These are phyloP conservation scores for Morelia viridis DNA, from an alignment of 2,797 vertebrate genomes.

Conservation along the genomic window DNA sequence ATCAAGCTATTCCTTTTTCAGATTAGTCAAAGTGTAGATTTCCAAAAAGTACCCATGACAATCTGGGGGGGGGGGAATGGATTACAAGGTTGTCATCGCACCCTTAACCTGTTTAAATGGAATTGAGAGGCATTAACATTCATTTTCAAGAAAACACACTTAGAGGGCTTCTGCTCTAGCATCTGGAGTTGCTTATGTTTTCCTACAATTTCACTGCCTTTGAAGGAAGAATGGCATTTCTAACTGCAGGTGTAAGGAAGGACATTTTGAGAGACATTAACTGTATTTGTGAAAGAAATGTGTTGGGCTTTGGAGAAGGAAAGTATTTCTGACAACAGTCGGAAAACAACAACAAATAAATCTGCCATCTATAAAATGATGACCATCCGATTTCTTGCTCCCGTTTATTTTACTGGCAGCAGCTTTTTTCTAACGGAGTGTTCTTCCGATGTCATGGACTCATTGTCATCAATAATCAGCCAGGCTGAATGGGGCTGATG, in stretches of 20 bases:
- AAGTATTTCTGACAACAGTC: background rate
- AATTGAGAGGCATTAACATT: background rate
- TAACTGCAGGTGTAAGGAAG: background rate
- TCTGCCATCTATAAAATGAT: background rate
- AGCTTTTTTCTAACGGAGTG: background rate
- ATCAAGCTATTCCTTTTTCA: background rate
- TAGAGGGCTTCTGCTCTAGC: background rate
- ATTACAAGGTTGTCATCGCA: background rate
- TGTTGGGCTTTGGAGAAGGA: background rate
- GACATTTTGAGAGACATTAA: background rate
- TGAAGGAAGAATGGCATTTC: slow-evolving; percentile 8
- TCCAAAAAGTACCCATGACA: slow-evolving; percentile 5
- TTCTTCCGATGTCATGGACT: background rate
- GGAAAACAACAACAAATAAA: background rate
- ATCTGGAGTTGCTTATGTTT: background rate
- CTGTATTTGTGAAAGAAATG: background rate
- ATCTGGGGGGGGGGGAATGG: too few species aligned
- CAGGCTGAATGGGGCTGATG: background rate
- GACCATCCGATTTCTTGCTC: background rate
- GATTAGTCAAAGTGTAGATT: background rate
- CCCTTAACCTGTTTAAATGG: background rate
- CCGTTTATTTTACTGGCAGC: background rate
- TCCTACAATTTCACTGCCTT: background rate
- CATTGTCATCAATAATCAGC: background rate
- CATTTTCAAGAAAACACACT: slow-evolving; percentile 3